These are phyloP conservation scores for Cynopterus brachyotis DNA, from an alignment of 2,113 vertebrate genomes.

Conservation along the genomic window DNA sequence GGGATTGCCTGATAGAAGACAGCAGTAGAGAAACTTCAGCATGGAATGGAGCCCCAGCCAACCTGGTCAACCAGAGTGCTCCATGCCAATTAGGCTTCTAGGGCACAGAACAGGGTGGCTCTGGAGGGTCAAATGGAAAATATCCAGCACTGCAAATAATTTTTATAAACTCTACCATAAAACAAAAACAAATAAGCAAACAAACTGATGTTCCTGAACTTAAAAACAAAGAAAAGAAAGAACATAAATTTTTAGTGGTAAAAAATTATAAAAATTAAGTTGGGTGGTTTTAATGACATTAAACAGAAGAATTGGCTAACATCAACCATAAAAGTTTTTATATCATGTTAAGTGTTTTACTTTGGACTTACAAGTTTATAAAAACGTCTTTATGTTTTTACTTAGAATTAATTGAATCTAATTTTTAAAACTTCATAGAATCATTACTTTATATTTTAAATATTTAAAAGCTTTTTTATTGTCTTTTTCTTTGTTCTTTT, in stretches of 20 bases:
- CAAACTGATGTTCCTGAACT: background rate
- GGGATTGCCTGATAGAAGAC: background rate
- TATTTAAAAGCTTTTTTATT: background rate
- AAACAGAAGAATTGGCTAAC: background rate
- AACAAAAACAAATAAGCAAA: background rate
- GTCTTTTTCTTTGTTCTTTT: background rate
- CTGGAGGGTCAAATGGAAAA: background rate
- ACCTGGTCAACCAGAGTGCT: background rate
- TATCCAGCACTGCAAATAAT: background rate
- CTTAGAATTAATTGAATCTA: conserved; percentile 20
- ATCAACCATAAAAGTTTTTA: background rate
- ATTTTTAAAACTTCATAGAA: conserved; percentile 26
- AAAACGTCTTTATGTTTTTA: background rate
- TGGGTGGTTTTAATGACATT: conserved; percentile 37
- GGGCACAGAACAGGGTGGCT: background rate
- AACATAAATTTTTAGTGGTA: conserved; percentile 19
- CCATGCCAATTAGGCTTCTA: background rate
- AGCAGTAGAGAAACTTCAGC: background rate
- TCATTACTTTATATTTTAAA: conserved; percentile 12
- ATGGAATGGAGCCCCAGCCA: background rate
- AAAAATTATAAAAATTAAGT: conserved; percentile 26
- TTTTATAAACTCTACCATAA: background rate
- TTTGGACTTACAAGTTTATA: conserved; percentile 16
- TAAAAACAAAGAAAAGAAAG: conserved; percentile 5
- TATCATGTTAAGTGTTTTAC: background rate